Evolutionary conservation across 2,888 invertebrate genomes (phyloP).

Genomic region (Aricia artaxerxes): DNA sequence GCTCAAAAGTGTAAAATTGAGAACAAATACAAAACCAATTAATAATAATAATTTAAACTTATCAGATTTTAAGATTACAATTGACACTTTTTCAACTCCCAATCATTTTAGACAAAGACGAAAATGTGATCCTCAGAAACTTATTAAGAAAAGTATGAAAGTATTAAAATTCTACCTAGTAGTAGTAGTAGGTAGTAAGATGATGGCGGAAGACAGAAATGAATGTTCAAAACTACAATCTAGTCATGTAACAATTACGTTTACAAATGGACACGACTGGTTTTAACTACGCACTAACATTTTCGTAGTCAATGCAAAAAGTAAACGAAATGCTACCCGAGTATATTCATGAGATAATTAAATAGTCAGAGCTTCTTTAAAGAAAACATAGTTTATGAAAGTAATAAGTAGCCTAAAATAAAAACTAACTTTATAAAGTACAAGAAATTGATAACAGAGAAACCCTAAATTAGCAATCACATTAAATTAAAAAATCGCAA

Average conservation of each 20-base stretch:
- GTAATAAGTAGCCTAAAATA: not conserved
- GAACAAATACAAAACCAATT: no score
- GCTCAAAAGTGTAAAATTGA: no score
- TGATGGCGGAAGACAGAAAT: conserved; percentile 2
- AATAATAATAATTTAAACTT: no score
- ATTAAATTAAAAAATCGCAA: no score
- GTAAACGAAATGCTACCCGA: conserved; percentile 15
- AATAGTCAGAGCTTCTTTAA: not conserved
- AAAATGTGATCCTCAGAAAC: not conserved
- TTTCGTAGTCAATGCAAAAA: conserved; percentile 6
- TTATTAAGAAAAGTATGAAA: not conserved
- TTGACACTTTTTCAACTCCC: no score
- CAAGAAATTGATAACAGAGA: not conserved
- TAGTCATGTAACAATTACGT: conserved; percentile 31
- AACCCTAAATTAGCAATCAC: not conserved
- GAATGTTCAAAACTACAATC: conserved; percentile 16
- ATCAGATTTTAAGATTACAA: no score
- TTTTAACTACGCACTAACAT: conserved; percentile 39
- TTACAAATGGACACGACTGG: conserved; percentile 35
- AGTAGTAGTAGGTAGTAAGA: not conserved
- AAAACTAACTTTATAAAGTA: not conserved
- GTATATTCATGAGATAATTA: not conserved
- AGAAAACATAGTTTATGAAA: not conserved
- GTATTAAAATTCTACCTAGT: not conserved
- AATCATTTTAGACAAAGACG: no score